Percentiles rank a stretch among this genome's conserved stretches.
These are phyloP conservation scores for Polyploca ridens DNA, from an alignment of 2,888 invertebrate genomes.

Conservation along the genomic window DNA sequence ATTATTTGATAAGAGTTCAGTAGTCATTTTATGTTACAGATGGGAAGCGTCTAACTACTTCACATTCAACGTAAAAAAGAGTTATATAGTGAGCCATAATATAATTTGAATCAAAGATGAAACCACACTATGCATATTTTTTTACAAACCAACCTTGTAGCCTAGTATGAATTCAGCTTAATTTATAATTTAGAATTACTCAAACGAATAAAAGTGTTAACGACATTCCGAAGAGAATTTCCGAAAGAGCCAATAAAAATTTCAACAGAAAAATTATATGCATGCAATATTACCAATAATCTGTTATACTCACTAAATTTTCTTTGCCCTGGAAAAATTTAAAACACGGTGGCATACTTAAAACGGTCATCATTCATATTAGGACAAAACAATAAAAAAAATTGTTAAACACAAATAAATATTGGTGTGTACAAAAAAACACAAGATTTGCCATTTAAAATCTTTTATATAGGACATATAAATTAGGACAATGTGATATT, in stretches of 20 bases:
- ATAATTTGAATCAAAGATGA: too few relatives aligned
- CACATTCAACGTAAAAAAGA: too few relatives aligned
- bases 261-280: constrained; percentile 29
- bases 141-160: too few relatives aligned
- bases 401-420: constrained; percentile 46
- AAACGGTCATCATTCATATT: constrained; percentile 74
- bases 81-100: too few relatives aligned
- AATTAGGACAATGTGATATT: constrained; percentile 48
- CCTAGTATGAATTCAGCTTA: too few relatives aligned
- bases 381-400: constrained; percentile 35
- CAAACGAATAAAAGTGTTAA: constrained; percentile 21
- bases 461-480: constrained; percentile 39
- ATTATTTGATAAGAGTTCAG: too few relatives aligned
- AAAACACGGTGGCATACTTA: constrained; percentile 71
- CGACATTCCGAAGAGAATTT: constrained; percentile 10
- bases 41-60: not conserved
- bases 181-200: not conserved
- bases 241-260: constrained; percentile 20
- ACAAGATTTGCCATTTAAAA: constrained; percentile 66
- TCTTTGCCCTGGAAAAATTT: constrained; percentile 82
- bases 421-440: constrained; percentile 30
- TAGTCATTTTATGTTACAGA: not conserved
- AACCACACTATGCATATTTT: too few relatives aligned
- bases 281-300: constrained; percentile 69
- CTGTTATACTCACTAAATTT: constrained; percentile 80